Percentiles rank a stretch among this genome's conserved stretches.
phyloP scores from a whole-genome alignment of 2,113 vertebrate species.

The Pluvialis apricaria region DNA sequence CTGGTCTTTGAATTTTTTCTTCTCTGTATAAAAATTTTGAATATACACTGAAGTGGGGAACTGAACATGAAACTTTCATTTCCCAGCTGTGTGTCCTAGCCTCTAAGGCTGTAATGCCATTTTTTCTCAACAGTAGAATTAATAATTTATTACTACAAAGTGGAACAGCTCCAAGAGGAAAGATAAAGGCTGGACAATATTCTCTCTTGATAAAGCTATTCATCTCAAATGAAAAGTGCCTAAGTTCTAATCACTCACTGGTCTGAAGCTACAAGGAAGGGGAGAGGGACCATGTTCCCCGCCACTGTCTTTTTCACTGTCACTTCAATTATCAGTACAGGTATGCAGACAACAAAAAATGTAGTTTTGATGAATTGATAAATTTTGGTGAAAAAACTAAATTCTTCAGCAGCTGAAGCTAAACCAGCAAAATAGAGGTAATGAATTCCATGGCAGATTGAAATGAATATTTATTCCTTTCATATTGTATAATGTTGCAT shows the following conservation, averaged over 20 bases:
- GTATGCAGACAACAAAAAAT: neutral
- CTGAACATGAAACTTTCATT: neutral
- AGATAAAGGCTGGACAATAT: neutral
- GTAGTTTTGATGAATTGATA: neutral
- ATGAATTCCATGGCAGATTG: neutral
- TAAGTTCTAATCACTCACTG: neutral
- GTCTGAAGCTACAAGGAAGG: neutral
- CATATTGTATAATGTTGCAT: neutral
- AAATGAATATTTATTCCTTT: neutral
- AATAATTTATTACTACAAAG: neutral
- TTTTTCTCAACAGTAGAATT: neutral
- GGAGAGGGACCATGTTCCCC: neutral
- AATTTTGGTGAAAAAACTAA: neutral
- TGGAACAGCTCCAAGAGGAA: neutral
- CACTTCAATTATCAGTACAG: neutral
- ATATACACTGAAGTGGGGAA: neutral
- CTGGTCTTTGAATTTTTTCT: neutral
- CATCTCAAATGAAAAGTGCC: neutral
- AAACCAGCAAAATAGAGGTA: neutral
- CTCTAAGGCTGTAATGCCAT: neutral
- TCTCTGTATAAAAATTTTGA: neutral
- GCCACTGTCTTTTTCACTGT: neutral
- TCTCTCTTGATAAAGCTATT: neutral
- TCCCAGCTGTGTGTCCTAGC: neutral
- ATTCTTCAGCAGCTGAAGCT: neutral